Percentiles rank a stretch among this genome's conserved stretches.
Conservation (phyloP, 1,140 invertebrate genomes). For the Aphelenchoides fujianensis region DNA sequence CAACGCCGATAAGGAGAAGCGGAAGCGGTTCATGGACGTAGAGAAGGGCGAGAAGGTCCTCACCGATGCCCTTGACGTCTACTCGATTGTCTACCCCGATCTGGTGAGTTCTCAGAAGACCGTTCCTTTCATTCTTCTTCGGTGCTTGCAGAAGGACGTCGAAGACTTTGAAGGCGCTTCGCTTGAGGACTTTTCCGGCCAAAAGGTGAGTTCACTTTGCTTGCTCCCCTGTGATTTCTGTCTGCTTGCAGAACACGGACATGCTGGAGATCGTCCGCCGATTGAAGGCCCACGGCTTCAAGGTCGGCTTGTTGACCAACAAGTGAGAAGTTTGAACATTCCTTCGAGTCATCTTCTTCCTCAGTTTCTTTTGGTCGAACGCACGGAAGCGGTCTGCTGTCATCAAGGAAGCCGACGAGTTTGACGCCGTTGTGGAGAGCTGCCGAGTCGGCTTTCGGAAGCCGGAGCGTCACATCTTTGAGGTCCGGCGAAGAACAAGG, state of each 20-base stretch:
- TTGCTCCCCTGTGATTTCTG: too few species aligned
- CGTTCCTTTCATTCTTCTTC: not conserved
- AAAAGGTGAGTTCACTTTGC: too few species aligned
- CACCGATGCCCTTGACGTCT: not conserved
- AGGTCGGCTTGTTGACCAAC: constrained; percentile 28
- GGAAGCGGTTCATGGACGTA: not conserved
- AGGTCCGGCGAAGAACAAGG: too few species aligned
- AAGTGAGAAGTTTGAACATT: too few species aligned
- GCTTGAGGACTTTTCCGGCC: not conserved
- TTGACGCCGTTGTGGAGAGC: constrained; percentile 20
- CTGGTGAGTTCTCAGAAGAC: not conserved
- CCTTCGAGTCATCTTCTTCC: too few species aligned
- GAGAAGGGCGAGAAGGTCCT: not conserved
- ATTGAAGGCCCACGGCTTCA: constrained; percentile 11
- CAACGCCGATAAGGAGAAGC: not conserved
- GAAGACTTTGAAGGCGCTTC: not conserved
- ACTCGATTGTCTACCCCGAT: not conserved
- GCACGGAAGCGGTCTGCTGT: not conserved
- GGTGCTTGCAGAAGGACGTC: not conserved
- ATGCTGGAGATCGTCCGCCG: constrained; percentile 13
- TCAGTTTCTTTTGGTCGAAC: constrained; percentile 13
- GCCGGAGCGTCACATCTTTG: constrained; percentile 11
- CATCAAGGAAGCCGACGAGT: not conserved
- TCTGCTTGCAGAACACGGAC: not conserved
- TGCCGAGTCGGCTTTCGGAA: constrained; percentile 15